Percentiles rank a stretch among this genome's conserved stretches.
These are phyloP conservation scores for Notospermus geniculatus DNA, from an alignment of 1,140 invertebrate species.

Conservation along the genomic window DNA sequence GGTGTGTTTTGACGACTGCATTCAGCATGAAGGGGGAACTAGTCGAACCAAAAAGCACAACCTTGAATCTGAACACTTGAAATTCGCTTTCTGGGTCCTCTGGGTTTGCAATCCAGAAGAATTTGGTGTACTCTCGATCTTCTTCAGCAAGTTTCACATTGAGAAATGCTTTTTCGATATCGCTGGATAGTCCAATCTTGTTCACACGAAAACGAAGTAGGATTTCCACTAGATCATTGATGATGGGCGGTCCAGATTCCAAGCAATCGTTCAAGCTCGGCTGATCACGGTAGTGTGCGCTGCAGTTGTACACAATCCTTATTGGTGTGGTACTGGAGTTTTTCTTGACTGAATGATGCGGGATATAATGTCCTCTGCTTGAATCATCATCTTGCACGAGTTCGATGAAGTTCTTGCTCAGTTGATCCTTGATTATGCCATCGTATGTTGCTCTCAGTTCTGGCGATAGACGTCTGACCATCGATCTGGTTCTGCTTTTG, in stretches of 20 bases:
- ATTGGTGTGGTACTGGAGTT: too few species aligned
- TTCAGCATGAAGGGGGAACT: not conserved
- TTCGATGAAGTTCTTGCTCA: too few species aligned
- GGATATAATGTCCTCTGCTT: too few species aligned
- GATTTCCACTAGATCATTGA: slow-evolving; percentile 2
- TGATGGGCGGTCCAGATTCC: not conserved
- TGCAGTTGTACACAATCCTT: too few species aligned
- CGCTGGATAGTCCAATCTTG: not conserved
- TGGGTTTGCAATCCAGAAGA: not conserved
- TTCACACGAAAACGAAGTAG: not conserved
- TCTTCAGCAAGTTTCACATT: not conserved
- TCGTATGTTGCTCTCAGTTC: not conserved
- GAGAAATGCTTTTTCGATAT: slow-evolving; percentile 6
- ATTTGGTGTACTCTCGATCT: slow-evolving; percentile 2
- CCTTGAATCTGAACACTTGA: not conserved
- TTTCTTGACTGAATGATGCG: too few species aligned
- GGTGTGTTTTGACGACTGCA: not conserved
- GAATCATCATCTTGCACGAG: too few species aligned
- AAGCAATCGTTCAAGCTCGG: not conserved
- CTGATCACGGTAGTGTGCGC: too few species aligned
- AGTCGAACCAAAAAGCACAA: not conserved
- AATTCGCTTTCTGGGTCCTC: slow-evolving; percentile 4
- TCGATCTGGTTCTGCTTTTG: too few species aligned
- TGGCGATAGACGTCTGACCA: too few species aligned
- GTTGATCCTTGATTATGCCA: too few species aligned